Conservation (phyloP, 2,113 vertebrate species). For the Hemiprocne comata region DNA sequence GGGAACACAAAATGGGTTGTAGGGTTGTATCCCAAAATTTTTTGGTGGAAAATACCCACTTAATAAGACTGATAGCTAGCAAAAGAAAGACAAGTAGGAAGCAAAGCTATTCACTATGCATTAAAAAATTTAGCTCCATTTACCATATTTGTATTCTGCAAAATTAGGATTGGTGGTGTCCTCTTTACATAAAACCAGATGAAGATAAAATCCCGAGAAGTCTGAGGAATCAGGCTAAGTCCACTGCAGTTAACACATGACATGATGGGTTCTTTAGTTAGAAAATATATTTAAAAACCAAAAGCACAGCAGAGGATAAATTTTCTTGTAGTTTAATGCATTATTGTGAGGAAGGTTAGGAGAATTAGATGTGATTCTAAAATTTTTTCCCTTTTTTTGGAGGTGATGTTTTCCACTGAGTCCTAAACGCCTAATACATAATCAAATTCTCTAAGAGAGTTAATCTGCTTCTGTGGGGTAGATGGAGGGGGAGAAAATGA, state of each 20-base stretch:
- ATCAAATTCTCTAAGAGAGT: not conserved
- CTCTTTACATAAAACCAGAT: not conserved
- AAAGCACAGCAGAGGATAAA: not conserved
- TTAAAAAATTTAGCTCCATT: not conserved
- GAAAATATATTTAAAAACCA: not conserved
- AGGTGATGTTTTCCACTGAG: not conserved
- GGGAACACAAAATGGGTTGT: not conserved
- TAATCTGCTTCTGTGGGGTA: not conserved
- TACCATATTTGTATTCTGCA: not conserved
- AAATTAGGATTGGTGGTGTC: not conserved
- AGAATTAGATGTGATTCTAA: not conserved
- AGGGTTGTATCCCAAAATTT: not conserved
- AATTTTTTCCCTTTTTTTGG: not conserved
- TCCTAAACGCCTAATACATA: not conserved
- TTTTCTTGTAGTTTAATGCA: not conserved
- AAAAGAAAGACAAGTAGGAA: not conserved
- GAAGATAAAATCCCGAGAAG: not conserved
- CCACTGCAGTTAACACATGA: not conserved
- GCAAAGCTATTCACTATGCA: not conserved
- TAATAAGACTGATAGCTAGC: not conserved
- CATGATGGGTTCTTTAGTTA: not conserved
- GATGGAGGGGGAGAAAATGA: not conserved
- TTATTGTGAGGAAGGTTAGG: not conserved
- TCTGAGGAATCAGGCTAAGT: not conserved
- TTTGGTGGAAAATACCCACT: not conserved